Conservation (phyloP, 1,140 invertebrate genomes). For the Solenopsis invicta region DNA sequence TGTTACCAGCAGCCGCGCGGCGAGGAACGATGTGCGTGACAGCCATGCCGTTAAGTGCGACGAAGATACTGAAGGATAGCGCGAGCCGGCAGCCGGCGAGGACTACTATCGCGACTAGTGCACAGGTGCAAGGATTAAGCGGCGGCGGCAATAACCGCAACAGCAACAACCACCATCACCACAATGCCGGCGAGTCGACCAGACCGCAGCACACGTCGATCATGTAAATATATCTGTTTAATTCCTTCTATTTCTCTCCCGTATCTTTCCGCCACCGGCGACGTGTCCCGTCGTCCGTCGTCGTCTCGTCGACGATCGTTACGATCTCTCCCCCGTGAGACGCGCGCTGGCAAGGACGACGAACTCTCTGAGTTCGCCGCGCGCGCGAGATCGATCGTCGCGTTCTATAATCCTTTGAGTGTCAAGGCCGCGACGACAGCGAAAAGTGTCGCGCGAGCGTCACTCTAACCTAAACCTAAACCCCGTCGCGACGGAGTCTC, state of each 20-base stretch:
- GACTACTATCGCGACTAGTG: slow-evolving; percentile 78
- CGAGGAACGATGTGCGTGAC: slow-evolving; percentile 84
- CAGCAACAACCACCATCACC: slow-evolving; percentile 34
- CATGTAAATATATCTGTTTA: slow-evolving; percentile 82
- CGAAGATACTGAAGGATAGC: slow-evolving; percentile 84
- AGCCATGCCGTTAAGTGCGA: slow-evolving; percentile 82
- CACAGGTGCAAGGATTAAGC: slow-evolving; percentile 78
- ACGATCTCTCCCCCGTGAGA: too few species aligned
- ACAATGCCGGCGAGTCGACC: slow-evolving; percentile 70
- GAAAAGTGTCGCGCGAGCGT: slow-evolving; percentile 53
- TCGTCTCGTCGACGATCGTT: neutral
- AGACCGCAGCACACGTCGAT: slow-evolving; percentile 85
- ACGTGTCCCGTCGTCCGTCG: neutral
- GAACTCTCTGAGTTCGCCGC: slow-evolving; percentile 10
- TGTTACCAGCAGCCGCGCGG: slow-evolving; percentile 53
- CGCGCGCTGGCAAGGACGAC: slow-evolving; percentile 31
- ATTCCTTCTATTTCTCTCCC: neutral
- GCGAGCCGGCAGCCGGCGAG: slow-evolving; percentile 73
- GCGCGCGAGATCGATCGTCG: slow-evolving; percentile 46
- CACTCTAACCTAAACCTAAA: neutral
- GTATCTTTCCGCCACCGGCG: slow-evolving; percentile 13
- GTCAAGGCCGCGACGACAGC: slow-evolving; percentile 46
- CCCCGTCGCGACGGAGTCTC: neutral
- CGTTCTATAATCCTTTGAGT: slow-evolving; percentile 47
- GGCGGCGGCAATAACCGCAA: slow-evolving; percentile 63